These are phyloP conservation scores for Macrophya annulata DNA, from an alignment of 2,888 invertebrate genomes.

Conservation along the genomic window DNA sequence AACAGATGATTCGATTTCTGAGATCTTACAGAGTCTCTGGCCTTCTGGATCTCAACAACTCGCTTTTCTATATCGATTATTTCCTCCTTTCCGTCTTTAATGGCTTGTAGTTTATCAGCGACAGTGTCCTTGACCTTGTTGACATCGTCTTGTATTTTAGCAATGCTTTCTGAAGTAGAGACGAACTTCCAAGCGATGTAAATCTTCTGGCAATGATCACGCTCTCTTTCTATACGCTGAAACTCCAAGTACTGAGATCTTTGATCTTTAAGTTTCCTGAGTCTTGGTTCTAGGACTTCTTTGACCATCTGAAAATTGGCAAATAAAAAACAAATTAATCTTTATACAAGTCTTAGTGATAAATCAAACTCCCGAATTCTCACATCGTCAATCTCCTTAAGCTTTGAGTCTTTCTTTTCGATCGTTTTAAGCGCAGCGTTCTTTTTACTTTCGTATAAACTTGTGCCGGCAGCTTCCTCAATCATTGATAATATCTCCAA, in stretches of 20 bases:
- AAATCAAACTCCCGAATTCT: neutral
- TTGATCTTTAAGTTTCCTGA: constrained; percentile 93
- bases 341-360: neutral
- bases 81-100: constrained; percentile 82
- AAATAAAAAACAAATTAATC: neutral
- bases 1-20: neutral
- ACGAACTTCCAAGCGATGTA: constrained; percentile 88
- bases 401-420: constrained; percentile 94
- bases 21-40: constrained; percentile 84
- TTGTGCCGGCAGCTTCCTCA: constrained; percentile 99
- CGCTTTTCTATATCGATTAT: constrained; percentile 82
- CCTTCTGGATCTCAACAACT: constrained; percentile 84
- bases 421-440: constrained; percentile 92
- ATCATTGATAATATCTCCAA: constrained; percentile 98
- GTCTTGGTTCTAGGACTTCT: constrained; percentile 95
- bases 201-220: constrained; percentile 90
- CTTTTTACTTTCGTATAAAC: constrained; percentile 97
- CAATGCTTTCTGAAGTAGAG: constrained; percentile 80
- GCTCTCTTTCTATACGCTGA: constrained; percentile 91
- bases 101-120: constrained; percentile 81
- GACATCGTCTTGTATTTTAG: constrained; percentile 81
- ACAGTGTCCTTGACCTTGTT: constrained; percentile 83
- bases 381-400: constrained; percentile 86
- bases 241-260: constrained; percentile 92
- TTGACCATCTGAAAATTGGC: constrained; percentile 82